phyloP scores from a whole-genome alignment of 2,113 vertebrate species.

The Casuarius casuarius region DNA sequence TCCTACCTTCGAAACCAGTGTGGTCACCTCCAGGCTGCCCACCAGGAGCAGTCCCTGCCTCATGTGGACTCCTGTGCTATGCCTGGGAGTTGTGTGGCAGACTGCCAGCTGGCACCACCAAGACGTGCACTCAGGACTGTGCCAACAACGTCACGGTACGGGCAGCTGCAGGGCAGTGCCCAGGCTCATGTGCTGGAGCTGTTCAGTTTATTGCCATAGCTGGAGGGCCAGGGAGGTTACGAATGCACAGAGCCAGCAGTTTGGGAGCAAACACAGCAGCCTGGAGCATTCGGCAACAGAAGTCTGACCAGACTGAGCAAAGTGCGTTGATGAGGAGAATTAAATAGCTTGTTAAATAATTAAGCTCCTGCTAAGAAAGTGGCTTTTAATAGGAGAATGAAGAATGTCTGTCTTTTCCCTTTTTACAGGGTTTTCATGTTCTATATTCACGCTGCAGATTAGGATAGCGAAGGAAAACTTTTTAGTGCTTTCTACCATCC shows the following conservation, averaged over 20 bases:
- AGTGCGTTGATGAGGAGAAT: not conserved
- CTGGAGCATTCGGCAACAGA: not conserved
- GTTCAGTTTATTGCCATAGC: fast-evolving
- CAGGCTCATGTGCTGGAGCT: not conserved
- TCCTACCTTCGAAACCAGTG: not conserved
- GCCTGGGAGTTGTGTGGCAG: not conserved
- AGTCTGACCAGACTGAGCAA: not conserved
- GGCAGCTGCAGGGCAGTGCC: not conserved
- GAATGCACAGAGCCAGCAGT: not conserved
- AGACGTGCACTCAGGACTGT: no score
- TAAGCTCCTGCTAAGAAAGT: not conserved
- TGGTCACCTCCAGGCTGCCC: not conserved
- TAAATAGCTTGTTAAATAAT: not conserved
- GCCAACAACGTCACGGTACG: not conserved
- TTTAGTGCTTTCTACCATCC: not conserved
- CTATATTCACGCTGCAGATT: not conserved
- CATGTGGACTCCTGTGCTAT: no score
- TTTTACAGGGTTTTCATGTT: not conserved
- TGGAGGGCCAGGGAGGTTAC: not conserved
- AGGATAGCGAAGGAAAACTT: not conserved
- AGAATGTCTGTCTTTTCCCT: not conserved
- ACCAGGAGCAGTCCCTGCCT: not conserved
- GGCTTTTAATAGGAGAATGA: not conserved
- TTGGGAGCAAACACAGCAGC: not conserved
- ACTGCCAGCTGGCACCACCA: not conserved